Evolutionary conservation across 2,888 invertebrate species (phyloP).

Genomic region (Graphium colonna): DNA sequence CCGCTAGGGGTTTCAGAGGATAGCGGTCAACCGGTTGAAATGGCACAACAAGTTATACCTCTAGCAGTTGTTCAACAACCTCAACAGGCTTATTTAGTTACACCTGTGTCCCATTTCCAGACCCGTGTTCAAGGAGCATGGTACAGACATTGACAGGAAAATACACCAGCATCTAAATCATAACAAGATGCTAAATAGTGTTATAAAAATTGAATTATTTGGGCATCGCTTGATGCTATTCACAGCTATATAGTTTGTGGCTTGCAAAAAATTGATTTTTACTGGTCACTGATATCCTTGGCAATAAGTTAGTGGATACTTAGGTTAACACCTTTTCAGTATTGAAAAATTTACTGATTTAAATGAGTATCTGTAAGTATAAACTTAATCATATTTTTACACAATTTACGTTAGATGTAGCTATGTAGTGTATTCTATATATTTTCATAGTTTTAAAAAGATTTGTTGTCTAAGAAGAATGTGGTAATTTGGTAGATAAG

Average conservation of each 20-base stretch:
- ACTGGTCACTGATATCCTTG: conserved; percentile 56
- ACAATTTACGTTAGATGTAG: conserved; percentile 66
- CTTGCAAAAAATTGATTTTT: conserved; percentile 37
- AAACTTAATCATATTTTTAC: conserved; percentile 69
- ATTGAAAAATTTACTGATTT: conserved; percentile 68
- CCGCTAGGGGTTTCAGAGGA: conserved; percentile 72
- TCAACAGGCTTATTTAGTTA: conserved; percentile 83
- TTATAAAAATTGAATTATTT: conserved; percentile 26
- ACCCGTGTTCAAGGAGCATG: conserved; percentile 82
- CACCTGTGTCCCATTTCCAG: conserved; percentile 83
- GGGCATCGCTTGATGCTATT: not conserved
- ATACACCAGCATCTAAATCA: conserved; percentile 28
- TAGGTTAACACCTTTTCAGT: conserved; percentile 70
- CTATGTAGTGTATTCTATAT: conserved; percentile 64
- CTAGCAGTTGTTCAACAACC: conserved; percentile 82
- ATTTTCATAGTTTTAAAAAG: conserved; percentile 34
- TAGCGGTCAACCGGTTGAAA: conserved; percentile 77
- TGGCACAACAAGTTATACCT: conserved; percentile 83
- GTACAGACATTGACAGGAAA: conserved; percentile 72
- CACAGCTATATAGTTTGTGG: conserved; percentile 27
- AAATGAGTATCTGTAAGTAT: conserved; percentile 60
- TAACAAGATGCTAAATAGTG: conserved; percentile 32
- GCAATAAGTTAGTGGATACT: conserved; percentile 69
- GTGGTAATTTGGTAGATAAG: conserved; percentile 24
- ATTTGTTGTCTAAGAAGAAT: conserved; percentile 19